Evolutionary conservation across 2,888 invertebrate genomes (phyloP).

Genomic region (Caenorhabditis sp.): DNA sequence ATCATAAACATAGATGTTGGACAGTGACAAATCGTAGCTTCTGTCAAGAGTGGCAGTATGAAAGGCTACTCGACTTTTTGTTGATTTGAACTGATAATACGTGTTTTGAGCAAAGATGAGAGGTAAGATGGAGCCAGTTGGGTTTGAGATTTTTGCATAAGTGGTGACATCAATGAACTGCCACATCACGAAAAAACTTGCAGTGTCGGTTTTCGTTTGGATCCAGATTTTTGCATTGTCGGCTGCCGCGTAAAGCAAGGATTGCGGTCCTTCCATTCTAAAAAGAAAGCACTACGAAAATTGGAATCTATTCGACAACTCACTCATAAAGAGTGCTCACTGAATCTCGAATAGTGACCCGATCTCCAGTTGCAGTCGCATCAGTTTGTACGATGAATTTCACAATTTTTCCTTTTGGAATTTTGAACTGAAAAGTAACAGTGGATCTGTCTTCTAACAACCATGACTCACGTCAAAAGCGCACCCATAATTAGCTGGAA

Average conservation of each 20-base stretch:
- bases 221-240: constrained; percentile 29
- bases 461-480: constrained; percentile 10
- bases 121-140: constrained; percentile 19
- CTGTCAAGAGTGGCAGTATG: constrained; percentile 22
- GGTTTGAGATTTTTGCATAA: background rate
- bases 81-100: constrained; percentile 29
- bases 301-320: background rate
- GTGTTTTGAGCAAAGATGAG: constrained; percentile 13
- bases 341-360: constrained; percentile 16
- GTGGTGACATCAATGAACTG: constrained; percentile 26
- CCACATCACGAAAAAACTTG: constrained; percentile 33
- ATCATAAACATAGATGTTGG: constrained; percentile 32
- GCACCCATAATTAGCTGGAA: constrained; percentile 30
- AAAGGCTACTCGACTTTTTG: constrained; percentile 2
- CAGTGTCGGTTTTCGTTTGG: background rate
- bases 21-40: constrained; percentile 3
- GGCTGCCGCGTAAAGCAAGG: constrained; percentile 18
- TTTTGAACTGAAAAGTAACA: constrained; percentile 33
- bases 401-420: constrained; percentile 25
- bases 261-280: constrained; percentile 5
- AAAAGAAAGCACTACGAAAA: background rate
- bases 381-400: constrained; percentile 37
- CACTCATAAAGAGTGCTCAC: constrained; percentile 18
- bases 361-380: background rate
- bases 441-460: no score